These are phyloP conservation scores for Stictocephala bisonia DNA, from an alignment of 2,888 invertebrate species.

Conservation along the genomic window DNA sequence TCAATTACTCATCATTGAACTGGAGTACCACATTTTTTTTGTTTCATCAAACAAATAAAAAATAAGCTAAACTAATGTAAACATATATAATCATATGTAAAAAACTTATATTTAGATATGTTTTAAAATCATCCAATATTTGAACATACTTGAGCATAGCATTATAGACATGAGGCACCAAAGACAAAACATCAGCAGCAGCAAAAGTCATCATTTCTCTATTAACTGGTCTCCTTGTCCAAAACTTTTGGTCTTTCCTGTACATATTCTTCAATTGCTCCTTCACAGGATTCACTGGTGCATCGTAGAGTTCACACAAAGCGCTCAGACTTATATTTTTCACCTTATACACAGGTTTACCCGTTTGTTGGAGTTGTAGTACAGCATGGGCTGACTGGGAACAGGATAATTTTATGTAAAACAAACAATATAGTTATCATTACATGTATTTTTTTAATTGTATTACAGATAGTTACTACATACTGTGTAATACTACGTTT, in stretches of 20 bases:
- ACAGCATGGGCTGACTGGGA: constrained; percentile 87
- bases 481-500: too few relatives aligned
- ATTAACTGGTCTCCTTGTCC: constrained; percentile 89
- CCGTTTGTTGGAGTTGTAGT: constrained; percentile 88
- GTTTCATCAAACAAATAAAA: too few relatives aligned
- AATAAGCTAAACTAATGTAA: too few relatives aligned
- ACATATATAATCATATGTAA: too few relatives aligned
- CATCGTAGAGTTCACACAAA: constrained; percentile 89
- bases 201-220: constrained; percentile 94
- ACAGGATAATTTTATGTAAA: too few relatives aligned
- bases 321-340: constrained; percentile 93
- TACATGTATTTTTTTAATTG: too few relatives aligned
- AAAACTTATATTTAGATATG: too few relatives aligned
- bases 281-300: constrained; percentile 90
- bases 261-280: constrained; percentile 90
- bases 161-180: constrained; percentile 85
- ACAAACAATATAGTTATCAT: too few relatives aligned
- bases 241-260: constrained; percentile 82
- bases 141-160: constrained; percentile 71
- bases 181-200: constrained; percentile 87
- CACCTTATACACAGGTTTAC: constrained; percentile 93
- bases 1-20: too few relatives aligned
- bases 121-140: too few relatives aligned
- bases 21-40: too few relatives aligned
- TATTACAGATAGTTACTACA: too few relatives aligned